These are phyloP conservation scores for Andricus grossulariae DNA, from an alignment of 1,140 invertebrate genomes.

Conservation along the genomic window DNA sequence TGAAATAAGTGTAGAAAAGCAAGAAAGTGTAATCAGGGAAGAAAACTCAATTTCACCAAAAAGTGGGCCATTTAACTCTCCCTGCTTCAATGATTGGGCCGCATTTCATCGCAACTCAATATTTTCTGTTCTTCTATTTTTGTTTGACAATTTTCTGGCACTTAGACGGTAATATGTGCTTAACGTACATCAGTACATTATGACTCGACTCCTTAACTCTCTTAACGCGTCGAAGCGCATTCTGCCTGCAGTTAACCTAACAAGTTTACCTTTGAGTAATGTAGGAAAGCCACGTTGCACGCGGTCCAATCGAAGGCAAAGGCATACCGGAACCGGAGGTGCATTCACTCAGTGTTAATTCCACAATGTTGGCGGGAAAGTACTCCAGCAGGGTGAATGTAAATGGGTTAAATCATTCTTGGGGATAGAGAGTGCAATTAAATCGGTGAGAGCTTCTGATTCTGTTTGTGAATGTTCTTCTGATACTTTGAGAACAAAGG, in stretches of 20 bases:
- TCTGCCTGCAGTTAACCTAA: conserved; percentile 19
- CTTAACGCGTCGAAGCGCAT: conserved; percentile 11
- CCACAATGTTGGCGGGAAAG: conserved; percentile 15
- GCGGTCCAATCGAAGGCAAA: conserved; percentile 17
- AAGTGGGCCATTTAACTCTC: no score
- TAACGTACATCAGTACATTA: conserved; percentile 1
- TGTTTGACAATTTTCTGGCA: no score
- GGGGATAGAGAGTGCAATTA: conserved; percentile 24
- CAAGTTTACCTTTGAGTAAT: conserved; percentile 25
- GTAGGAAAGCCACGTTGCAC: background rate
- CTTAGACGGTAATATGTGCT: background rate
- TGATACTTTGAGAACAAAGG: background rate
- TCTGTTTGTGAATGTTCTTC: conserved; percentile 23
- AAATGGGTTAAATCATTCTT: background rate
- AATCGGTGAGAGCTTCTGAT: conserved; percentile 10
- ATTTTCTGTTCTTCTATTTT: no score
- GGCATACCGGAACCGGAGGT: conserved; percentile 23
- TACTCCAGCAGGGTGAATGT: background rate
- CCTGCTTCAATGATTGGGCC: no score
- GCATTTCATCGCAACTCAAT: no score
- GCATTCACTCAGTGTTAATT: conserved; percentile 27
- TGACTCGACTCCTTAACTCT: background rate
- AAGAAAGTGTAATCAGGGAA: no score
- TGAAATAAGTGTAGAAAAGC: no score
- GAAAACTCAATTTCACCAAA: no score